A percentile compares a stretch with the other conserved stretches of the same genome.
phyloP scores from a whole-genome alignment of 2,113 vertebrate species.

The Thomomys bottae region DNA sequence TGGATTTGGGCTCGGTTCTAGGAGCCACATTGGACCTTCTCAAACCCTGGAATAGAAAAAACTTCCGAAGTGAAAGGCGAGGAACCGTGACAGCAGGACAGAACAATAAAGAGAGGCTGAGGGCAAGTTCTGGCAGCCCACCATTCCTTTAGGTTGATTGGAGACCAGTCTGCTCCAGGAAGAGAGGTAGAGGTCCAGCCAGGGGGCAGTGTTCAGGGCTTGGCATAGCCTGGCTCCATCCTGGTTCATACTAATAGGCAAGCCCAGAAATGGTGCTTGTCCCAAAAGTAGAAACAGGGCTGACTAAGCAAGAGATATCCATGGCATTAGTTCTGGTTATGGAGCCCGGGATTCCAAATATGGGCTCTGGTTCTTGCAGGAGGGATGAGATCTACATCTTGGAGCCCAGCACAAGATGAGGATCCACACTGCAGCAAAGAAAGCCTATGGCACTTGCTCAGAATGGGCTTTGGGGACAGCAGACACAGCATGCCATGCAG shows the following conservation, averaged over 20 bases:
- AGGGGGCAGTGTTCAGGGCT: background rate
- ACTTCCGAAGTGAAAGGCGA: background rate
- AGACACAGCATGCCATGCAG: background rate
- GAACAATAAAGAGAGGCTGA: background rate
- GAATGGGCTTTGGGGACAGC: background rate
- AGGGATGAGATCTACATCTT: background rate
- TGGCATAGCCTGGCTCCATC: background rate
- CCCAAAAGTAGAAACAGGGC: background rate
- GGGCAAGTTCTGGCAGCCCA: background rate
- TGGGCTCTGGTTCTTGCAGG: background rate
- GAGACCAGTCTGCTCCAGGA: background rate
- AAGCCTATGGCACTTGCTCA: background rate
- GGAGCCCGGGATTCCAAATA: background rate
- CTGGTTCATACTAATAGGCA: background rate
- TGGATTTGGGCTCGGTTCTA: background rate
- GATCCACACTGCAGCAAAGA: background rate
- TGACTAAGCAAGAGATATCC: background rate
- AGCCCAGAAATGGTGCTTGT: background rate
- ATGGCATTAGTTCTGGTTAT: background rate
- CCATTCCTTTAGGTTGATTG: background rate
- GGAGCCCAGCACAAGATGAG: background rate
- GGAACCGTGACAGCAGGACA: background rate
- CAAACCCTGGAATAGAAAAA: background rate
- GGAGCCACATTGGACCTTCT: background rate
- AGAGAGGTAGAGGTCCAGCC: background rate